Percentiles rank a stretch among this genome's conserved stretches.
These are phyloP conservation scores for Dipodomys ordii DNA, from an alignment of 2,113 vertebrate species.

Conservation along the genomic window DNA sequence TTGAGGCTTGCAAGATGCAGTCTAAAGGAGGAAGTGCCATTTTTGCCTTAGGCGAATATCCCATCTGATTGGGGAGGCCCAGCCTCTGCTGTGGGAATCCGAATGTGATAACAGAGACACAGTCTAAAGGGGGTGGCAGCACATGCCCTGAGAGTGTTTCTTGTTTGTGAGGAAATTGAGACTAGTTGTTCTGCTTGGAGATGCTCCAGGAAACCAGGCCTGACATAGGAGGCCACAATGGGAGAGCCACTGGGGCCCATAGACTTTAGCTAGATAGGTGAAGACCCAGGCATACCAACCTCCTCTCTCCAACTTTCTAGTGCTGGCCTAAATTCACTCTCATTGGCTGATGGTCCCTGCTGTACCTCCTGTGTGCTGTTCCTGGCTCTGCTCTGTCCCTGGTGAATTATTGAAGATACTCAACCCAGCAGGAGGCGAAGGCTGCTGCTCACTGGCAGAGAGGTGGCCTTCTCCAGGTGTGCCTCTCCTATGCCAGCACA, in stretches of 20 bases:
- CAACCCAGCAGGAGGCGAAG: not conserved
- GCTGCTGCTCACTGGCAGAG: not conserved
- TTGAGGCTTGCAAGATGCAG: not conserved
- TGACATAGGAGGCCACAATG: not conserved
- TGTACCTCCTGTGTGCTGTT: not conserved
- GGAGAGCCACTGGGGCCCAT: not conserved
- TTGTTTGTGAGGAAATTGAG: not conserved
- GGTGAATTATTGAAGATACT: slow-evolving; percentile 41
- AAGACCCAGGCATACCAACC: not conserved
- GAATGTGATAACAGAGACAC: not conserved
- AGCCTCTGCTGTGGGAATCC: not conserved
- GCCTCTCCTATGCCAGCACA: not conserved
- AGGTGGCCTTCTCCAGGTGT: not conserved
- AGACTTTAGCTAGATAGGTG: not conserved
- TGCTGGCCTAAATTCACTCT: not conserved
- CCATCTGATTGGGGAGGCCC: not conserved
- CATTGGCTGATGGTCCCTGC: not conserved
- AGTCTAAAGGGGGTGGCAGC: not conserved
- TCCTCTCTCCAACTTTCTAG: not conserved
- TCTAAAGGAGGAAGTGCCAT: not conserved
- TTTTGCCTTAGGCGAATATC: not conserved
- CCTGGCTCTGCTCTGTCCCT: not conserved
- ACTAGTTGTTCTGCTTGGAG: not conserved
- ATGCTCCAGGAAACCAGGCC: not conserved
- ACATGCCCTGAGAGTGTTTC: not conserved